These are phyloP conservation scores for Plecotus auritus DNA, from an alignment of 2,113 vertebrate genomes.

Conservation along the genomic window DNA sequence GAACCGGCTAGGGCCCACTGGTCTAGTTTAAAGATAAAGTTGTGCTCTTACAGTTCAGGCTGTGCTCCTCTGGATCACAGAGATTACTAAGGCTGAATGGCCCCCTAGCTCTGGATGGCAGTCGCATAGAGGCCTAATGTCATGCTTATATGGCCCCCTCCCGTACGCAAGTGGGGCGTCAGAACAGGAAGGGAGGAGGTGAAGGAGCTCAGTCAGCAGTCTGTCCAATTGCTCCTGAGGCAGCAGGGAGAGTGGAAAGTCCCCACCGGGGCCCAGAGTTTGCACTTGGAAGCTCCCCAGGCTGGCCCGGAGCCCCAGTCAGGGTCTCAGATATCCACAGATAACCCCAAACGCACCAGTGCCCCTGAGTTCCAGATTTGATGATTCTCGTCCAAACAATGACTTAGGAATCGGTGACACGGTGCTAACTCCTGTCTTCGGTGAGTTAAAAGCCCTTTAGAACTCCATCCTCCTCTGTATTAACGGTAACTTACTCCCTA, in stretches of 20 bases:
- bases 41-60: not conserved
- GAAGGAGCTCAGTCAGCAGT: not conserved
- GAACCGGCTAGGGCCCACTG: no score
- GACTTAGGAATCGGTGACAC: not conserved
- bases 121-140: not conserved
- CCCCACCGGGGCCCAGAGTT: not conserved
- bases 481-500: not conserved
- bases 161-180: not conserved
- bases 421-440: not conserved
- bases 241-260: slow-evolving; percentile 38
- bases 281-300: not conserved
- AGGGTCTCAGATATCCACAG: not conserved
- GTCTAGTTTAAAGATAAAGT: slow-evolving; percentile 29
- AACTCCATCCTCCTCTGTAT: not conserved
- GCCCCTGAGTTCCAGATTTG: slow-evolving; percentile 25
- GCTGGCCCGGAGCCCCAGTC: not conserved
- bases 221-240: not conserved
- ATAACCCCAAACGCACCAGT: slow-evolving; percentile 13
- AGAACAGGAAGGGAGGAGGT: not conserved
- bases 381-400: not conserved
- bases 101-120: not conserved
- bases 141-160: not conserved
- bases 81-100: not conserved
- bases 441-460: slow-evolving; percentile 37
- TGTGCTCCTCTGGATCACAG: not conserved